Conservation (phyloP, 1,140 invertebrate species). For the Agrilus planipennis region DNA sequence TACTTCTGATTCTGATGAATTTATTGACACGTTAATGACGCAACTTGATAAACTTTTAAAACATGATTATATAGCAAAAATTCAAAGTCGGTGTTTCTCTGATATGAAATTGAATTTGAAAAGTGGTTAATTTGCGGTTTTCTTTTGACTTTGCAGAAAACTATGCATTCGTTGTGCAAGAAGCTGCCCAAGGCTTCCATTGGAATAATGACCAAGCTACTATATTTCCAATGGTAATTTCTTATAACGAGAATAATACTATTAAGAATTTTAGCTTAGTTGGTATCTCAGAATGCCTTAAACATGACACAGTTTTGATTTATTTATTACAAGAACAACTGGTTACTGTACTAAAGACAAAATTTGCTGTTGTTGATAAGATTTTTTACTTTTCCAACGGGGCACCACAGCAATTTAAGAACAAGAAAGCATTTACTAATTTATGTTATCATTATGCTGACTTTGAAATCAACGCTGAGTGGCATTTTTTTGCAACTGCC, state of each 20-base stretch:
- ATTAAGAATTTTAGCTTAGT: no score
- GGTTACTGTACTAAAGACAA: no score
- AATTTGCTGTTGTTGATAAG: no score
- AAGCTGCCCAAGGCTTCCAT: background rate
- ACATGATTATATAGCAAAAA: background rate
- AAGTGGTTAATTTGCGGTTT: background rate
- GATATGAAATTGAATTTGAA: background rate
- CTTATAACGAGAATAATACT: no score
- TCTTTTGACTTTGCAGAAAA: no score
- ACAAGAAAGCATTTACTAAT: constrained; percentile 18
- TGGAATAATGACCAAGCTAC: background rate
- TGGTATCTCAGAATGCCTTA: no score
- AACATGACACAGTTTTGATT: no score
- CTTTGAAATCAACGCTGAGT: constrained; percentile 27
- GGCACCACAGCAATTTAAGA: constrained; percentile 16
- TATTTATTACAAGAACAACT: no score
- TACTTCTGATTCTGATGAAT: background rate
- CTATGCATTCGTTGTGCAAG: background rate
- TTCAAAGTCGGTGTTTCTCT: background rate
- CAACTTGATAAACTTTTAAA: no score
- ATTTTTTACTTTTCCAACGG: constrained; percentile 13
- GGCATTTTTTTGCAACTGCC: constrained; percentile 26
- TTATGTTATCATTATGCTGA: constrained; percentile 24
- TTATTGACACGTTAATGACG: background rate
- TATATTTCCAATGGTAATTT: background rate